Conservation (phyloP, 2,888 invertebrate species). For the Noctua fimbriata region DNA sequence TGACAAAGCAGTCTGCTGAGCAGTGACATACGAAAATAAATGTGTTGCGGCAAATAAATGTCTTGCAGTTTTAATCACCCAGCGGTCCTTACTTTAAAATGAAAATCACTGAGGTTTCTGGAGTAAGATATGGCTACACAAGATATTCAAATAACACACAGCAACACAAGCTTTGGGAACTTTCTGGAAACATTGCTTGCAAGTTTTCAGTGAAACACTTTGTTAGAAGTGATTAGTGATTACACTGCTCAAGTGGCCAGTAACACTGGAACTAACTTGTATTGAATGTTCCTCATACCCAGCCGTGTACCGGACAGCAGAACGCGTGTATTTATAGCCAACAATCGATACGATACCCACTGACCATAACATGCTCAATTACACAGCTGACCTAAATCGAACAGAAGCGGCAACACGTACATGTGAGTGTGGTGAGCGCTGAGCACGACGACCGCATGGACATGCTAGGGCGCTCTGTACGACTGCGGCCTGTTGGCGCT, state of each 20-base stretch:
- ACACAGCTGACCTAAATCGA: constrained; percentile 52
- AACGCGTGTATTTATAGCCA: constrained; percentile 72
- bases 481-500: constrained; percentile 35
- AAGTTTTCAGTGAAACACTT: constrained; percentile 1
- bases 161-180: not conserved
- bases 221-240: not conserved
- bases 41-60: not conserved
- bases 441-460: constrained; percentile 14
- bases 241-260: not conserved
- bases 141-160: not conserved
- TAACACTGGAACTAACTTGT: not conserved
- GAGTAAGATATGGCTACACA: not conserved
- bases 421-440: constrained; percentile 26
- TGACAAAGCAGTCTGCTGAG: not conserved
- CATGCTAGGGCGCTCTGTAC: constrained; percentile 49
- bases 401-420: constrained; percentile 43
- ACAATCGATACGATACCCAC: constrained; percentile 70
- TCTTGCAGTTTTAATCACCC: not conserved
- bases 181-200: not conserved
- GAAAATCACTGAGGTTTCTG: not conserved
- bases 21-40: not conserved
- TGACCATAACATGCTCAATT: constrained; percentile 59
- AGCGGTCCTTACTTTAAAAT: not conserved
- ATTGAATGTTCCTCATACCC: constrained; percentile 20
- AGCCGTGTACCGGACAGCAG: constrained; percentile 82